phyloP scores from a whole-genome alignment of 2,888 invertebrate species.

The Allygus modestus region DNA sequence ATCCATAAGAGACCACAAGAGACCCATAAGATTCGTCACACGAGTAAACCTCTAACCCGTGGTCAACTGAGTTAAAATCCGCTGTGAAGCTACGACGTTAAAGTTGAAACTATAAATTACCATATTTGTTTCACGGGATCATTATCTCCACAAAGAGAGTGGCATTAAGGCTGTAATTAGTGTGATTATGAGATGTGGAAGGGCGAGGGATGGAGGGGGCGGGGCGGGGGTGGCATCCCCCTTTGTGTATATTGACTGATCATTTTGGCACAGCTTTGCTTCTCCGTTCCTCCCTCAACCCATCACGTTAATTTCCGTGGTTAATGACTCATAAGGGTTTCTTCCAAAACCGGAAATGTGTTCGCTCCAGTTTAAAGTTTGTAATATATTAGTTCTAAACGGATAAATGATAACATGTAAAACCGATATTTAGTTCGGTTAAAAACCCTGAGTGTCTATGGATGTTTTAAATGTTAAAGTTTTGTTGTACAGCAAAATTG shows the following conservation, averaged over 20 bases:
- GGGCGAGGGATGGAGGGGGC: neutral
- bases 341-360: neutral
- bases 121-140: conserved; percentile 1
- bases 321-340: neutral
- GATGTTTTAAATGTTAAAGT: too few species aligned
- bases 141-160: neutral
- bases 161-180: conserved; percentile 27
- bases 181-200: conserved; percentile 17
- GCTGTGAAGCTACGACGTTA: too few species aligned
- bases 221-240: neutral
- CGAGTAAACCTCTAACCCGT: too few species aligned
- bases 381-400: too few species aligned
- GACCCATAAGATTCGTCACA: too few species aligned
- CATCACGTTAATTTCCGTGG: neutral
- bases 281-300: neutral
- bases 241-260: conserved; percentile 9
- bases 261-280: conserved; percentile 8
- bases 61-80: too few species aligned
- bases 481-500: too few species aligned
- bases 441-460: too few species aligned
- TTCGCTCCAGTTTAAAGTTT: too few species aligned
- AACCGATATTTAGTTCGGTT: too few species aligned
- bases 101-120: conserved; percentile 12
- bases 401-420: too few species aligned
- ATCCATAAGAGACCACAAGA: too few species aligned